Evolutionary conservation across 2,113 vertebrate species (phyloP), one percentile per base, ranked within the genome.

Genomic region (Oxyura jamaicensis): DNA sequence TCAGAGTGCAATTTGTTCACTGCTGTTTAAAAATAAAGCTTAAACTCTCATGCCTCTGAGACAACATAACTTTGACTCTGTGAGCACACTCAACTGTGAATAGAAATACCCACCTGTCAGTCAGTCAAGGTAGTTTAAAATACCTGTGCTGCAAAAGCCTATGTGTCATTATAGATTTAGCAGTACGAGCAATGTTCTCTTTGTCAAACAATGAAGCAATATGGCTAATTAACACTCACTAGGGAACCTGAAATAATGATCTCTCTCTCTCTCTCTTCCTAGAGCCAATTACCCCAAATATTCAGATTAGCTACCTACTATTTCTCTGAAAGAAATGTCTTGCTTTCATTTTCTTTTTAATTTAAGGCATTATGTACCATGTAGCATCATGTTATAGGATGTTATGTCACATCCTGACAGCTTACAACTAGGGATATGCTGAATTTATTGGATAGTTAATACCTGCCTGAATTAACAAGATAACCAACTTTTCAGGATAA

Each of bases 261-360:
- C 93, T 97, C 96, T 97, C 92, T 97, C 93, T 97, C 93, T 96
- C 77, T 52, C 62, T 65, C 62, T 98, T 98, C 97, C 97, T 96
- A 95, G 96, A 98, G 97, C 98, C 98, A 98, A 98, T 98, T 98
- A 98, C 97, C 95, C 97, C 98, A 98, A 98, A 98, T 98, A 98
- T 98, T 98, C 98, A 98, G 97, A 98, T 98, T 97, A 98, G 89
- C 95, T 97, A 97, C 96, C 96, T 96, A 97, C 97, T 97, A 91
- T 95, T 97, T 97, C 97, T 96, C 96, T 96, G 97, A 98, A 97
- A 97, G 95, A 94, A 97, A 96, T 97, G 97, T 97, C 97, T 98
- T 95, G 89, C 76, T 93, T 96, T 97, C 96, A 96, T 98, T 97
- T 94, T 89, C 93, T 93, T 97, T 96, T 98, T 98, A 96, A 96